These are phyloP conservation scores for Leptobrachium leishanense DNA, from an alignment of 2,113 vertebrate species.

Conservation along the genomic window DNA sequence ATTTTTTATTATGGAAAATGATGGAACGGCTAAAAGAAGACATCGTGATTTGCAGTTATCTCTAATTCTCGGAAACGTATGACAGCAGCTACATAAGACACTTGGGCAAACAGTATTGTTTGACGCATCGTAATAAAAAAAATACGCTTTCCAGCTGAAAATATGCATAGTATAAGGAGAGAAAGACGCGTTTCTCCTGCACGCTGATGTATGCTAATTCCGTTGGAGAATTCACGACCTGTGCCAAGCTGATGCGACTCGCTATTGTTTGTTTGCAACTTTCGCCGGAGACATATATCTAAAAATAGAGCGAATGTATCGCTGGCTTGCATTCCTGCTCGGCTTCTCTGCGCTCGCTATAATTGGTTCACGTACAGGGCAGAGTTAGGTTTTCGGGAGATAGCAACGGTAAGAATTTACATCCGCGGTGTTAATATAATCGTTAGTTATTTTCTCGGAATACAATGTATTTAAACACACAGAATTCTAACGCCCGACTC, in stretches of 20 bases:
- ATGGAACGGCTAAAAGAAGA: too few relatives aligned
- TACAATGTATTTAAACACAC: conserved; percentile 13
- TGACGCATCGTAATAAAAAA: too few relatives aligned
- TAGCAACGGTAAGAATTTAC: not conserved
- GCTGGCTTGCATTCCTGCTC: not conserved
- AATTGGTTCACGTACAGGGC: conserved; percentile 13
- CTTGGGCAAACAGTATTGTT: too few relatives aligned
- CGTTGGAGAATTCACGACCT: conserved; percentile 24
- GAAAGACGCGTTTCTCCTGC: not conserved
- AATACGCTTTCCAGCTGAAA: too few relatives aligned
- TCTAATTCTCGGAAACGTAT: too few relatives aligned
- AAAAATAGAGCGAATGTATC: conserved; percentile 24
- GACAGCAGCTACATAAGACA: too few relatives aligned
- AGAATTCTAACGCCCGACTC: conserved; percentile 16
- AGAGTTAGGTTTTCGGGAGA: conserved; percentile 11
- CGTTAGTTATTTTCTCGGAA: conserved; percentile 31
- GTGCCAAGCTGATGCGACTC: conserved; percentile 7
- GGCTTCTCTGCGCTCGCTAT: not conserved
- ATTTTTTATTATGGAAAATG: too few relatives aligned
- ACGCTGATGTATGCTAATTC: conserved; percentile 18
- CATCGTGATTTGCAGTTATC: too few relatives aligned
- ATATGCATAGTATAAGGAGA: not conserved
- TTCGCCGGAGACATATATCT: conserved; percentile 19
- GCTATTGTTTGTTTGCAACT: conserved; percentile 28
- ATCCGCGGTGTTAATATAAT: conserved; percentile 40